phyloP scores from a whole-genome alignment of 1,140 invertebrate genomes.

The Drosophila gunungcola region DNA sequence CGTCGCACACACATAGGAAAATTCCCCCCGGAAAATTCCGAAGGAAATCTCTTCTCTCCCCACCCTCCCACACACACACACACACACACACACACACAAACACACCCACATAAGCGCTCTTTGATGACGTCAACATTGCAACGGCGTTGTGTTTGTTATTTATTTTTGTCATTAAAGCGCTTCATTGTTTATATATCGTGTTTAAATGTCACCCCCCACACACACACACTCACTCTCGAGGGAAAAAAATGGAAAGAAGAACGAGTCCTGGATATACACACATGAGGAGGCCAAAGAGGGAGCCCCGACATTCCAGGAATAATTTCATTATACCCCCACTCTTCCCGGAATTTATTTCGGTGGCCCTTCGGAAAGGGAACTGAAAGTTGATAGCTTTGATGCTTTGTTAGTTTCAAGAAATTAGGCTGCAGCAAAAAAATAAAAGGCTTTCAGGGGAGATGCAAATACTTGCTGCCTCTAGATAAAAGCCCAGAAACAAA shows the following conservation, averaged over 20 bases:
- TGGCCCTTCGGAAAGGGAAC: slow-evolving; percentile 4
- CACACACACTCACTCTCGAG: background rate
- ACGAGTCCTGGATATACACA: slow-evolving; percentile 2
- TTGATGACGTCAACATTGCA: slow-evolving; percentile 54
- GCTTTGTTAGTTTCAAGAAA: slow-evolving; percentile 24
- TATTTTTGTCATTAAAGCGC: slow-evolving; percentile 68
- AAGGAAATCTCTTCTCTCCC: background rate
- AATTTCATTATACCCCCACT: slow-evolving; percentile 34
- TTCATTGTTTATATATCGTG: slow-evolving; percentile 70
- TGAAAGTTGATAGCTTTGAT: slow-evolving; percentile 34
- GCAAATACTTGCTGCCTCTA: background rate
- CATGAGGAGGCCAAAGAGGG: background rate
- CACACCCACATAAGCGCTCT: slow-evolving; percentile 40
- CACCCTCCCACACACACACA: background rate
- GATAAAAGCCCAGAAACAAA: background rate
- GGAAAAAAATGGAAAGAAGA: background rate
- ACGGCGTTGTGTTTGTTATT: slow-evolving; percentile 52
- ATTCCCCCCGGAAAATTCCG: slow-evolving; percentile 16
- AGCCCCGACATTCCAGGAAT: slow-evolving; percentile 12
- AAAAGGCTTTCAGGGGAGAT: background rate
- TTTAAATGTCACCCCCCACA: slow-evolving; percentile 56
- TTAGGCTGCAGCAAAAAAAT: slow-evolving; percentile 3
- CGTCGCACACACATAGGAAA: slow-evolving; percentile 27
- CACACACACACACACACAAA: slow-evolving; percentile 3
- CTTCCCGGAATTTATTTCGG: slow-evolving; percentile 7